These are phyloP conservation scores for Chiridota heheva DNA, from an alignment of 35 echinoderm and acorn worm species.

Conservation along the genomic window DNA sequence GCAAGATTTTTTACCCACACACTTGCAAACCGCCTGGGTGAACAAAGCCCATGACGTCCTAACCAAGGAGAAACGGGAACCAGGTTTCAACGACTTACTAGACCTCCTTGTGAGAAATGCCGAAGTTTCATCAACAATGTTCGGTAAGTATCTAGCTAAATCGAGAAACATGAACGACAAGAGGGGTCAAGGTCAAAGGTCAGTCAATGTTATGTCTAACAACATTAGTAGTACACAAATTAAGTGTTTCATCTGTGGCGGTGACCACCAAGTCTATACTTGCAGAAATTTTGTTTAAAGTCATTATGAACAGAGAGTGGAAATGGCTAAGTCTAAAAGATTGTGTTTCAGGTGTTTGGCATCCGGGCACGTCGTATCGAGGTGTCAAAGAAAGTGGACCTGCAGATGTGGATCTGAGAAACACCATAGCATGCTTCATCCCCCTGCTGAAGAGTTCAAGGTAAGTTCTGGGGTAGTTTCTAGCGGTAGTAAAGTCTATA, in stretches of 20 bases:
- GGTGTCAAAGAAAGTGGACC: neutral
- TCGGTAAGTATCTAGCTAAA: neutral
- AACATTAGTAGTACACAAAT: slow-evolving; percentile 16
- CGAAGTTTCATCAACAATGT: slow-evolving; percentile 33
- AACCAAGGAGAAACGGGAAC: slow-evolving; percentile 19
- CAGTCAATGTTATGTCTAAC: slow-evolving; percentile 19
- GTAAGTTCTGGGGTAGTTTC: slow-evolving; percentile 25
- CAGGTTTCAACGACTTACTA: slow-evolving; percentile 16
- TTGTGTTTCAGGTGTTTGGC: slow-evolving; percentile 4
- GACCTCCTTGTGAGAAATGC: neutral
- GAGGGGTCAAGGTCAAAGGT: neutral
- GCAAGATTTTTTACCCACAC: neutral
- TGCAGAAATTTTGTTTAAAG: neutral
- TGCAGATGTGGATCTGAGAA: slow-evolving; percentile 20
- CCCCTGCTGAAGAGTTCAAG: neutral
- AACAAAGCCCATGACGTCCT: slow-evolving; percentile 36
- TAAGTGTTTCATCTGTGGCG: slow-evolving; percentile 22
- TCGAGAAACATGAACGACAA: neutral
- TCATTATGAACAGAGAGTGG: slow-evolving; percentile 28
- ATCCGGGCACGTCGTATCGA: neutral
- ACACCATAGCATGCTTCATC: slow-evolving; percentile 16
- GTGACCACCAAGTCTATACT: slow-evolving; percentile 14
- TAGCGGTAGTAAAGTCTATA: slow-evolving; percentile 35
- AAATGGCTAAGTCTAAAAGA: neutral
- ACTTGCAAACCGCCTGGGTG: slow-evolving; percentile 31